Evolutionary conservation across 2,113 vertebrate species (phyloP).

Genomic region (Junco hyemalis): DNA sequence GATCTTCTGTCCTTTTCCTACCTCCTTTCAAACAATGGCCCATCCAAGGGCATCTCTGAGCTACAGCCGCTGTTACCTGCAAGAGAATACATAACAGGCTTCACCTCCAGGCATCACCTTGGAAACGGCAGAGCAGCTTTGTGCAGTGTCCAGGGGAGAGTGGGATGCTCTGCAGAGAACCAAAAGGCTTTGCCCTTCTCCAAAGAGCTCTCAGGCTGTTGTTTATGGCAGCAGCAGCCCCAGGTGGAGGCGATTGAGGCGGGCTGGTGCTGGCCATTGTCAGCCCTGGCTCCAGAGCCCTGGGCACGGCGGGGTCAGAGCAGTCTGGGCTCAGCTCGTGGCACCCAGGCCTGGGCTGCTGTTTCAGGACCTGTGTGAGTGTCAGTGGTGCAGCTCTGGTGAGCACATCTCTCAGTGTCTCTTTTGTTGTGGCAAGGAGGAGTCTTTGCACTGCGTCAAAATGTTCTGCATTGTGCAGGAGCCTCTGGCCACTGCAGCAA

Average conservation of each 20-base stretch:
- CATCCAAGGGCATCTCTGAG: conserved; percentile 10
- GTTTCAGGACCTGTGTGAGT: neutral
- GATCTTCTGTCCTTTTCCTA: neutral
- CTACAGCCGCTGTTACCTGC: conserved; percentile 38
- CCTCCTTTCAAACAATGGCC: conserved; percentile 2
- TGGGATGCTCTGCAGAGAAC: neutral
- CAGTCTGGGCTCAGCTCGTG: rapidly evolving
- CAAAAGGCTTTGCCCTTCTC: neutral
- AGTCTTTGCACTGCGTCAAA: conserved; percentile 7
- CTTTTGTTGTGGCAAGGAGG: neutral
- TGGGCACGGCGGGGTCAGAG: rapidly evolving
- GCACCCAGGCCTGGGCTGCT: rapidly evolving
- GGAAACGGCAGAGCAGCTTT: neutral
- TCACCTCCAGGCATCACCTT: conserved; percentile 56
- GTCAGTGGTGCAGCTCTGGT: rapidly evolving
- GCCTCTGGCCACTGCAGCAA: neutral
- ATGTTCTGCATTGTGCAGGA: neutral
- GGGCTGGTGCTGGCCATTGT: neutral
- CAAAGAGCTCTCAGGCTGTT: neutral
- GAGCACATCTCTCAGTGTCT: rapidly evolving
- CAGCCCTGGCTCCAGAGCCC: neutral
- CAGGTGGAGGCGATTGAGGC: neutral
- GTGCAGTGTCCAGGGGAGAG: neutral
- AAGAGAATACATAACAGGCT: neutral
- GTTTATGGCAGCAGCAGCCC: neutral